Percentiles rank a stretch among this genome's conserved stretches.
These are phyloP conservation scores for Ceramica pisi DNA, from an alignment of 2,888 invertebrate genomes.

Conservation along the genomic window DNA sequence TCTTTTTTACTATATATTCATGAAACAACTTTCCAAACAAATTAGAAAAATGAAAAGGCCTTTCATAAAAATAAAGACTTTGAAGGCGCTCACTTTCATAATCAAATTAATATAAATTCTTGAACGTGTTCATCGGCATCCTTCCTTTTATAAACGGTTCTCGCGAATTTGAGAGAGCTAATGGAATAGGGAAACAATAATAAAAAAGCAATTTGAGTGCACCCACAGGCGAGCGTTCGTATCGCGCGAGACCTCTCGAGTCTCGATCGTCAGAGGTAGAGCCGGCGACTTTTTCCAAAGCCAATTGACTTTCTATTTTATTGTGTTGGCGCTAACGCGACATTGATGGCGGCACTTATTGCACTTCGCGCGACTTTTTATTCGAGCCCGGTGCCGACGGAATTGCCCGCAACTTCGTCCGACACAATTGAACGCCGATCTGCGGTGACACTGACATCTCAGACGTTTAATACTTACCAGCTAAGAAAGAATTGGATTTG, in stretches of 20 bases:
- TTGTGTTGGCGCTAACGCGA: conserved; percentile 88
- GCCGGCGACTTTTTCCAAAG: conserved; percentile 74
- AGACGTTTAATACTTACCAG: conserved; percentile 65
- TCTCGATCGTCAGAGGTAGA: conserved; percentile 60
- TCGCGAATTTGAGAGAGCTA: conserved; percentile 45
- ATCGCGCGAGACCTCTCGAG: conserved; percentile 63
- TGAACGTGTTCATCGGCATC: conserved; percentile 35
- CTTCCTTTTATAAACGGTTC: conserved; percentile 29
- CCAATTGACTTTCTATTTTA: conserved; percentile 88
- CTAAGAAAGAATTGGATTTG: conserved; percentile 39
- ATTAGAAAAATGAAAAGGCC: conserved; percentile 44
- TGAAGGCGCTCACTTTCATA: conserved; percentile 35
- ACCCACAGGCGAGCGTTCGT: conserved; percentile 51
- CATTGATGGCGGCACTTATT: conserved; percentile 89
- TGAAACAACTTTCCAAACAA: conserved; percentile 59
- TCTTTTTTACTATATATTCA: conserved; percentile 59
- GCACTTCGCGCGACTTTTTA: conserved; percentile 84
- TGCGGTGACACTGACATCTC: conserved; percentile 69
- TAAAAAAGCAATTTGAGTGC: conserved; percentile 60
- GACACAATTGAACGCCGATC: conserved; percentile 77
- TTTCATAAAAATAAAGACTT: conserved; percentile 48
- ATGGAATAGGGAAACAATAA: conserved; percentile 61
- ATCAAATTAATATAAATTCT: conserved; percentile 47
- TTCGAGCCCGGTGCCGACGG: conserved; percentile 72
- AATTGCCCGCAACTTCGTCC: conserved; percentile 74